phyloP scores from a whole-genome alignment of 2,113 vertebrate species.

The Hippocampus barbouri region DNA sequence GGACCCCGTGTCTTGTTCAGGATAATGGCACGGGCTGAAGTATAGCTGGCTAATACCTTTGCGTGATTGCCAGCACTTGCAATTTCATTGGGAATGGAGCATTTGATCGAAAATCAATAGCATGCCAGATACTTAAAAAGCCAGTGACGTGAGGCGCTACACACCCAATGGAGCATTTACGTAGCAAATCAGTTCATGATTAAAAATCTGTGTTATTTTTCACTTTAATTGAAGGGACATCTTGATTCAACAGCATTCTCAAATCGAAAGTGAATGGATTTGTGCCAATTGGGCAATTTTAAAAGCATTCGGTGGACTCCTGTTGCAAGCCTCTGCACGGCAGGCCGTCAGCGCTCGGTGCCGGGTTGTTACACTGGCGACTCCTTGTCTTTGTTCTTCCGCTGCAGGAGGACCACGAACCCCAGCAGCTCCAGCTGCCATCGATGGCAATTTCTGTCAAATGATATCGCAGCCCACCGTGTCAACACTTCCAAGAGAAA shows the following conservation, averaged over 20 bases:
- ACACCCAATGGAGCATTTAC: too few species aligned
- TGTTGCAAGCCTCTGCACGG: slow-evolving; percentile 71
- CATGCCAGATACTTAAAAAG: too few species aligned
- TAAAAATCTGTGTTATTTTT: background rate
- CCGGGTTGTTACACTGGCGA: slow-evolving; percentile 82
- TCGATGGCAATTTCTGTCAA: slow-evolving; percentile 70
- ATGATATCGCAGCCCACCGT: background rate
- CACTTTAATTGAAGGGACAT: background rate
- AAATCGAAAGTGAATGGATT: background rate
- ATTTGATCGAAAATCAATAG: too few species aligned
- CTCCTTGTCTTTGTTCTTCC: slow-evolving; percentile 68
- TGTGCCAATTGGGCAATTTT: background rate
- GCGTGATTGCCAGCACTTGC: too few species aligned
- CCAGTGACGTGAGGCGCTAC: too few species aligned
- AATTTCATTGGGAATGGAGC: too few species aligned
- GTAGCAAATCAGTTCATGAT: too few species aligned
- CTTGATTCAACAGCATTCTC: background rate
- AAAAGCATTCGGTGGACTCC: slow-evolving; percentile 73
- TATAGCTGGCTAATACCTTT: too few species aligned
- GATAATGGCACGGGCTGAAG: too few species aligned
- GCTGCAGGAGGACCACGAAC: slow-evolving; percentile 78
- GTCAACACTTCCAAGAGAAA: background rate
- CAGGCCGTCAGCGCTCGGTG: slow-evolving; percentile 67
- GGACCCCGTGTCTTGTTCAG: too few species aligned
- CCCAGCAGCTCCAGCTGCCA: slow-evolving; percentile 90